These are phyloP conservation scores for Callyntrura sp. DNA, from an alignment of 2,888 invertebrate species.

Conservation along the genomic window DNA sequence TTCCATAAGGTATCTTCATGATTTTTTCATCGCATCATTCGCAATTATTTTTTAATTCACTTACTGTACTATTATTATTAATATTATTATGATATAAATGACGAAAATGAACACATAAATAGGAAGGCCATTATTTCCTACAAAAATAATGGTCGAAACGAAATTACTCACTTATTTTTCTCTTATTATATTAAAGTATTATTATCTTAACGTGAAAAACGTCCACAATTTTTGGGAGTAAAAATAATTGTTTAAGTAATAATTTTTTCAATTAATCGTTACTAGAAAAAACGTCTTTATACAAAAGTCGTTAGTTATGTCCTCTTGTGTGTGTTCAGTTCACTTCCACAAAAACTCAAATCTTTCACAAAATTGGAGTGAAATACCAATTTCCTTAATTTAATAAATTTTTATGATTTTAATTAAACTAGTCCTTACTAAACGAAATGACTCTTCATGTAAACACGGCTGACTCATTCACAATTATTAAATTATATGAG, in stretches of 20 bases:
- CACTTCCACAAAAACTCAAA: constrained; percentile 3
- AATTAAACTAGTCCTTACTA: constrained; percentile 34
- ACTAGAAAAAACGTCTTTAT: constrained; percentile 58
- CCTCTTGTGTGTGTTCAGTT: background rate
- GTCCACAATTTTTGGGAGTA: constrained; percentile 15
- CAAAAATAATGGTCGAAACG: constrained; percentile 68
- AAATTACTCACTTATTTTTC: constrained; percentile 42
- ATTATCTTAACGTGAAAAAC: constrained; percentile 6
- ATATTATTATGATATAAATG: constrained; percentile 22
- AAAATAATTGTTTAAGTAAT: constrained; percentile 49
- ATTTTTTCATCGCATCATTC: constrained; percentile 48
- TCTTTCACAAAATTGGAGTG: background rate
- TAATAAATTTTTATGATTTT: constrained; percentile 20
- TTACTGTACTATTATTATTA: constrained; percentile 39
- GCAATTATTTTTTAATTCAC: constrained; percentile 48
- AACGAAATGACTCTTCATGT: constrained; percentile 15
- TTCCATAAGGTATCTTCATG: constrained; percentile 51
- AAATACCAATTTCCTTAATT: constrained; percentile 2
- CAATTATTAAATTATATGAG: background rate
- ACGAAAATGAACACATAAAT: constrained; percentile 77
- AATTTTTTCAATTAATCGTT: constrained; percentile 40
- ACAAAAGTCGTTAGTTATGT: constrained; percentile 60
- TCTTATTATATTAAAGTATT: constrained; percentile 43
- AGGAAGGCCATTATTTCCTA: constrained; percentile 75
- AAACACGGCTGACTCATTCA: constrained; percentile 36